Percentiles rank a stretch among this genome's conserved stretches.
Evolutionary conservation across 1,140 invertebrate species (phyloP).

Genomic region (Pseudomyrmex flavicornis): DNA sequence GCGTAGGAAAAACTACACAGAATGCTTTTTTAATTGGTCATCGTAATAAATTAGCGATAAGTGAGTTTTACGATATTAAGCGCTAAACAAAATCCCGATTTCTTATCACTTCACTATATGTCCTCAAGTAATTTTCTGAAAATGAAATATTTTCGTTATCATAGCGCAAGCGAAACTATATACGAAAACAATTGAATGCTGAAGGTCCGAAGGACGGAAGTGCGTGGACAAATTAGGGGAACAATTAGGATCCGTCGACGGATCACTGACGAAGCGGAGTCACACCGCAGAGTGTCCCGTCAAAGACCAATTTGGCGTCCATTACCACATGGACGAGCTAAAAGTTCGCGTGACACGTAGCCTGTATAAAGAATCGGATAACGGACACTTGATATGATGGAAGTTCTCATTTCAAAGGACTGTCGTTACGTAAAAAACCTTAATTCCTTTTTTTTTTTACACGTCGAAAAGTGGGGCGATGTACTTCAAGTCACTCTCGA

Average conservation of each 20-base stretch:
- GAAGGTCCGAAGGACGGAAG: neutral
- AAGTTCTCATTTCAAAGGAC: slow-evolving; percentile 18
- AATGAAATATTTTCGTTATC: neutral
- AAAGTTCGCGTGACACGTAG: slow-evolving; percentile 9
- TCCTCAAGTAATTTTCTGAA: neutral
- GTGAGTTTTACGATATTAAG: no score
- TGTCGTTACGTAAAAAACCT: slow-evolving; percentile 41
- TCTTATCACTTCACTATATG: no score
- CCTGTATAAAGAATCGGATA: slow-evolving; percentile 25
- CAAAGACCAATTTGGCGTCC: slow-evolving; percentile 44
- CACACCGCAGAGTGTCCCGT: slow-evolving; percentile 28
- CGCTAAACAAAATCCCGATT: no score
- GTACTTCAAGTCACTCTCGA: neutral
- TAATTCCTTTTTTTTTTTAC: neutral
- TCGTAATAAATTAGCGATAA: no score
- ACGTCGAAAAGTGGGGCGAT: neutral
- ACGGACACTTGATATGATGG: slow-evolving; percentile 35
- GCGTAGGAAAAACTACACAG: no score
- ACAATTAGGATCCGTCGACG: slow-evolving; percentile 22
- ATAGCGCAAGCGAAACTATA: neutral
- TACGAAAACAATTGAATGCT: neutral
- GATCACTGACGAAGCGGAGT: slow-evolving; percentile 6
- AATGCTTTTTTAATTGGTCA: no score
- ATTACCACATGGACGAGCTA: slow-evolving; percentile 34
- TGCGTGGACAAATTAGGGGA: slow-evolving; percentile 30